These are phyloP conservation scores for Euthynnus affinis DNA, from an alignment of 2,797 vertebrate genomes.

Conservation along the genomic window DNA sequence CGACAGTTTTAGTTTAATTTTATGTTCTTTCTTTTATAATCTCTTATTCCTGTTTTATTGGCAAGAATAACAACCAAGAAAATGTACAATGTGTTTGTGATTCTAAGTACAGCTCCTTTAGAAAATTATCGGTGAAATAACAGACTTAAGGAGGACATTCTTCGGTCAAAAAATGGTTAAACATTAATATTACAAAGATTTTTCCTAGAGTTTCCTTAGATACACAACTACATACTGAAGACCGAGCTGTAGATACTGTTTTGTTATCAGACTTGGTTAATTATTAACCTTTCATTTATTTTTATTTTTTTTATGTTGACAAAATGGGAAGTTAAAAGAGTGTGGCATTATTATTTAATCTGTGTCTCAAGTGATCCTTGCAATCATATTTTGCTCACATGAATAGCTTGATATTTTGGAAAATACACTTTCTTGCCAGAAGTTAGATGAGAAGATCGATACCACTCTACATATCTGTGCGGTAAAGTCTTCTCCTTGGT, in stretches of 20 bases:
- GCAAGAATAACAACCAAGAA: neutral
- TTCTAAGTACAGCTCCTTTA: neutral
- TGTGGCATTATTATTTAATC: too few relatives aligned
- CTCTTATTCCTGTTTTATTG: neutral
- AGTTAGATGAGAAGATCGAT: too few relatives aligned
- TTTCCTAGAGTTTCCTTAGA: neutral
- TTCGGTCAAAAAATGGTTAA: constrained; percentile 19
- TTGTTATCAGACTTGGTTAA: constrained; percentile 6
- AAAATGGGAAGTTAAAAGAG: neutral
- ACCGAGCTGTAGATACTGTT: neutral
- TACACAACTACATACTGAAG: neutral
- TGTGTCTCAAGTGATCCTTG: neutral
- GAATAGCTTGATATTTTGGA: too few relatives aligned
- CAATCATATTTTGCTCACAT: neutral
- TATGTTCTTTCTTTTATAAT: neutral
- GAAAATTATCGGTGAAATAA: constrained; percentile 19
- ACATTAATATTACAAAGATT: constrained; percentile 28
- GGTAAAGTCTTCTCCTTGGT: too few relatives aligned
- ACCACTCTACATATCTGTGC: too few relatives aligned
- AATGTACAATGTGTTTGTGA: neutral
- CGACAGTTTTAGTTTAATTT: constrained; percentile 11
- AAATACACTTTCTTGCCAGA: too few relatives aligned
- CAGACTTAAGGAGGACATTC: neutral
- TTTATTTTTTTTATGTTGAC: too few relatives aligned
- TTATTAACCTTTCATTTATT: neutral